These are phyloP conservation scores for Belgica antarctica DNA, from an alignment of 2,888 invertebrate species.

Conservation along the genomic window DNA sequence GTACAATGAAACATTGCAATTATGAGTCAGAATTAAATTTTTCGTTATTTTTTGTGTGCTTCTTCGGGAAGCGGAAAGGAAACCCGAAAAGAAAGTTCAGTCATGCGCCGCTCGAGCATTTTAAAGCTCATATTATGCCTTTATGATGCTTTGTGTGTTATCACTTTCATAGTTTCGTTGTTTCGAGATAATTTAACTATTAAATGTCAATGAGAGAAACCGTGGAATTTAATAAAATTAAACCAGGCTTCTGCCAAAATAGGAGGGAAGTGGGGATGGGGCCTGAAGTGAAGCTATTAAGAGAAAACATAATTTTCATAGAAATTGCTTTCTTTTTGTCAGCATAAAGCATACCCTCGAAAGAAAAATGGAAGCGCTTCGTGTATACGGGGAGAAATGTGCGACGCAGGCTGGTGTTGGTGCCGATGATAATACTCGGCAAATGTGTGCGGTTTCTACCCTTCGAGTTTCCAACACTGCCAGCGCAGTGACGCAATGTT, in stretches of 20 bases:
- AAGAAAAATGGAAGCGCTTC: constrained; percentile 10
- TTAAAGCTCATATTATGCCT: not conserved
- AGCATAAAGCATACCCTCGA: constrained; percentile 15
- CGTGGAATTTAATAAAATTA: constrained; percentile 42
- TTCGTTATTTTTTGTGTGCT: too few relatives aligned
- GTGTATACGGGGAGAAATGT: not conserved
- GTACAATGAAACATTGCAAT: constrained; percentile 10
- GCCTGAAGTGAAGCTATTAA: constrained; percentile 5
- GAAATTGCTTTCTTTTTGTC: constrained; percentile 10
- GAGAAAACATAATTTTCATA: constrained; percentile 14
- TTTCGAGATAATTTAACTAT: constrained; percentile 26
- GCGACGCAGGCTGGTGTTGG: not conserved
- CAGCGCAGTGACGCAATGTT: constrained; percentile 10
- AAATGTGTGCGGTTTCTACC: not conserved
- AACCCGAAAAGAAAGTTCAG: too few relatives aligned
- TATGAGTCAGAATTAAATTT: not conserved
- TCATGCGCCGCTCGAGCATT: constrained; percentile 1
- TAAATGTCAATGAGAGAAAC: constrained; percentile 43
- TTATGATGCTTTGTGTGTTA: not conserved
- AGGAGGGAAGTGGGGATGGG: not conserved
- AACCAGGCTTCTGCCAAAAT: not conserved
- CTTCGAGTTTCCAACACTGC: not conserved
- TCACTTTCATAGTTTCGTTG: constrained; percentile 30
- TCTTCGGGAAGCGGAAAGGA: not conserved
- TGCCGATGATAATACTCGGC: not conserved